phyloP scores from a whole-genome alignment of 2,888 invertebrate species.

The Lydus trimaculatus region DNA sequence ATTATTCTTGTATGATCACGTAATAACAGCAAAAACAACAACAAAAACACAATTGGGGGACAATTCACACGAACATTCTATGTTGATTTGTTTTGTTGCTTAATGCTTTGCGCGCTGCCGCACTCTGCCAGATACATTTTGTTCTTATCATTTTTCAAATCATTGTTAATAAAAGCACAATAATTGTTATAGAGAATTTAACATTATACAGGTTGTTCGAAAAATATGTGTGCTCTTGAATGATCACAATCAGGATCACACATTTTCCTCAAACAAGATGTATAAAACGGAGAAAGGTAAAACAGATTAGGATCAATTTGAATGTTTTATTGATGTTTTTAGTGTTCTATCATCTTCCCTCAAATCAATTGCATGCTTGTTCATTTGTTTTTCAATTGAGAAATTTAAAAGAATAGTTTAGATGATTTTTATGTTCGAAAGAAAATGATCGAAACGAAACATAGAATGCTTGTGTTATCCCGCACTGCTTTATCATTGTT shows the following conservation, averaged over 20 bases:
- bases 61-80: conserved; percentile 57
- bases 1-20: conserved; percentile 25
- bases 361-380: not conserved
- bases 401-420: not conserved
- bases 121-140: not conserved
- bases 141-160: not conserved
- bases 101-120: conserved; percentile 53
- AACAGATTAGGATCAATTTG: not conserved
- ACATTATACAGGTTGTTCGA: not conserved
- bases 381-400: not conserved
- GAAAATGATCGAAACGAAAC: conserved; percentile 32
- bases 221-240: conserved; percentile 1
- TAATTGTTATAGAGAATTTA: not conserved
- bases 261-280: not conserved
- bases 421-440: not conserved
- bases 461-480: conserved; percentile 58
- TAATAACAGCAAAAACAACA: no score
- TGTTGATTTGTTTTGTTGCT: conserved; percentile 52
- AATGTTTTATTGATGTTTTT: not conserved
- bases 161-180: not conserved
- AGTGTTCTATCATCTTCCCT: not conserved
- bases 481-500: conserved; percentile 53
- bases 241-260: not conserved
- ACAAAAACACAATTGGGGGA: conserved; percentile 27
- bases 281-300: not conserved